Evolutionary conservation across 2,888 invertebrate genomes (phyloP).

Genomic region (Sesamia inferens): DNA sequence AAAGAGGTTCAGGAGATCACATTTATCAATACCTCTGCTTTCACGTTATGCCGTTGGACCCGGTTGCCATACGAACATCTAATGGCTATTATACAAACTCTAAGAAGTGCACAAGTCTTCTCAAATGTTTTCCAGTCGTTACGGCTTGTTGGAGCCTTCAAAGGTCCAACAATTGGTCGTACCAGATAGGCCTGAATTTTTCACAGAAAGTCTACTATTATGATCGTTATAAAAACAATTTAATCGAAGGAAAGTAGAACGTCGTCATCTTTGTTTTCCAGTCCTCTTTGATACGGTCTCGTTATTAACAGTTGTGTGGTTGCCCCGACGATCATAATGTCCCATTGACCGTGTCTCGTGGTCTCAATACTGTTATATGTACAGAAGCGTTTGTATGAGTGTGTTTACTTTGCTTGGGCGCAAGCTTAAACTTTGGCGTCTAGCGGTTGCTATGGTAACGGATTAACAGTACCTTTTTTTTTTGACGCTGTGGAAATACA

Average conservation of each 20-base stretch:
- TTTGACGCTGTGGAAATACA: too few relatives aligned
- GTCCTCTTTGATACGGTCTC: neutral
- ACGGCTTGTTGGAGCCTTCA: too few relatives aligned
- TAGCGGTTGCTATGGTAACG: slow-evolving; percentile 24
- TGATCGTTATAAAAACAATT: neutral
- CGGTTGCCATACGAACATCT: too few relatives aligned
- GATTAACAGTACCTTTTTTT: neutral
- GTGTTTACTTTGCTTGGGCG: slow-evolving; percentile 38
- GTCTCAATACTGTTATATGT: slow-evolving; percentile 45
- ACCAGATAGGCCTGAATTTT: neutral
- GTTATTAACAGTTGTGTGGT: slow-evolving; percentile 3
- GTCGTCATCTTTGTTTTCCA: neutral
- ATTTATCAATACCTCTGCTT: too few relatives aligned
- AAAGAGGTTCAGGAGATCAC: too few relatives aligned
- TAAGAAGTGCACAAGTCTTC: too few relatives aligned
- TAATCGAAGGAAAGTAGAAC: slow-evolving; percentile 13
- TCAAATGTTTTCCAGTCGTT: too few relatives aligned
- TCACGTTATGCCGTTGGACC: too few relatives aligned
- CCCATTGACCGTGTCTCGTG: slow-evolving; percentile 48
- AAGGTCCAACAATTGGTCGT: neutral
- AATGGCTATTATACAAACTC: too few relatives aligned
- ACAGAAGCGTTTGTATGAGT: slow-evolving; percentile 28
- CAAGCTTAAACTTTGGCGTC: slow-evolving; percentile 14
- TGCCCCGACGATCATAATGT: neutral
- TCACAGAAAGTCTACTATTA: neutral